Evolutionary conservation across 2,888 invertebrate species (phyloP).

Genomic region (Chrysina gloriosa): DNA sequence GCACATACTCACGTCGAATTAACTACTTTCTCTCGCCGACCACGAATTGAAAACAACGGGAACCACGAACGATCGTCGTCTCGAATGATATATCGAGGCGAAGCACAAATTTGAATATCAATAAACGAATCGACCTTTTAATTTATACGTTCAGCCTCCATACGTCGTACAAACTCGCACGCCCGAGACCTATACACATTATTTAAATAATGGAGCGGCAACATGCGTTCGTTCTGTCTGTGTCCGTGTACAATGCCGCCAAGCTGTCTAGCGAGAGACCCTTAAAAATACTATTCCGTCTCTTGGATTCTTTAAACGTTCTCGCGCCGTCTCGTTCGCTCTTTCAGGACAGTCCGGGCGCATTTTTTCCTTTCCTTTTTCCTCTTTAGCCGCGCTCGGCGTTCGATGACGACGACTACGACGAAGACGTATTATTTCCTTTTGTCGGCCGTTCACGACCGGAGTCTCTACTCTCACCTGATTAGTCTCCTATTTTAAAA

Average conservation of each 20-base stretch:
- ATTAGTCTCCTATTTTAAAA: conserved; percentile 28
- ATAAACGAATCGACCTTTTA: conserved; percentile 43
- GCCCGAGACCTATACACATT: neutral
- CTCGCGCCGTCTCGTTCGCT: neutral
- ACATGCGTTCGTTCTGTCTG: neutral
- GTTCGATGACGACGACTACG: neutral
- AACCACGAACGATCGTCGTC: no score
- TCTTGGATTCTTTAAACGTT: neutral
- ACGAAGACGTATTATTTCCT: conserved; percentile 5
- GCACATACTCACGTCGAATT: no score
- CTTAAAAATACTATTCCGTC: conserved; percentile 23
- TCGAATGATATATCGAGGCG: conserved; percentile 43
- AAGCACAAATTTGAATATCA: conserved; percentile 37
- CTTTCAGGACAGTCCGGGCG: neutral
- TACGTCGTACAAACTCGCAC: conserved; percentile 21
- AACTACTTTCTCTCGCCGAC: no score
- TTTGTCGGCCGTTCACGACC: neutral
- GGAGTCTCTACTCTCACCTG: conserved; percentile 25
- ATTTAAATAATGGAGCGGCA: conserved; percentile 39
- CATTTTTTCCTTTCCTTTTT: conserved; percentile 8
- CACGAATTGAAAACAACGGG: no score
- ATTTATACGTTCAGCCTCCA: conserved; percentile 42
- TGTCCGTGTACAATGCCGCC: conserved; percentile 39
- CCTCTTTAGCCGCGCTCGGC: conserved; percentile 1
- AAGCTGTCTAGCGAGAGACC: conserved; percentile 41